Percentiles rank a stretch among this genome's conserved stretches.
Conservation (phyloP, 2,113 vertebrate species). For the Hirundichthys speculiger region DNA sequence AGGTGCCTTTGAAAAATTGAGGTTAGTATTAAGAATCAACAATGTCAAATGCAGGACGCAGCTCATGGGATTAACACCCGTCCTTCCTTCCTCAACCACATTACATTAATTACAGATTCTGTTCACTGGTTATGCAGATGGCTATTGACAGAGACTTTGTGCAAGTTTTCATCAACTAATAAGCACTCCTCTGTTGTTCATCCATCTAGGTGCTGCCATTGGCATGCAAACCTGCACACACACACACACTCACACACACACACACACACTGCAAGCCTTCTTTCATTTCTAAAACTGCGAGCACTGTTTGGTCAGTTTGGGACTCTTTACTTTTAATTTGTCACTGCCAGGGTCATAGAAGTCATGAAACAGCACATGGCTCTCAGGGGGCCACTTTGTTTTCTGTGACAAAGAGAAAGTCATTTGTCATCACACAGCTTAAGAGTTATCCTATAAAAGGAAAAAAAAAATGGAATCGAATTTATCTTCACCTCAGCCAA, state of each 20-base stretch:
- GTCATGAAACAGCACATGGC: conserved; percentile 54
- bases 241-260: conserved; percentile 2
- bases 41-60: conserved; percentile 51
- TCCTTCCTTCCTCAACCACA: conserved; percentile 49
- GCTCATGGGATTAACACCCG: conserved; percentile 58
- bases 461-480: conserved; percentile 68
- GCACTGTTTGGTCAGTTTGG: conserved; percentile 14
- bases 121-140: conserved; percentile 32
- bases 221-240: conserved; percentile 16
- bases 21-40: conserved; percentile 64
- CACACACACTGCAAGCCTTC: neutral
- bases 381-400: conserved; percentile 64
- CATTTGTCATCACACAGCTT: conserved; percentile 56
- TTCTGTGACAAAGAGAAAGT: conserved; percentile 55
- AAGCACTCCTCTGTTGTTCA: neutral
- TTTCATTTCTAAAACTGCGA: conserved; percentile 4
- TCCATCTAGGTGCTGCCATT: neutral
- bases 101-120: conserved; percentile 48
- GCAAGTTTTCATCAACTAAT: conserved; percentile 38
- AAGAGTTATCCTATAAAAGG: conserved; percentile 61
- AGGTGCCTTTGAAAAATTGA: conserved; percentile 66
- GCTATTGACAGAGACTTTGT: conserved; percentile 29
- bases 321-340: conserved; percentile 56
- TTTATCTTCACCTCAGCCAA: conserved; percentile 49
- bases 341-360: conserved; percentile 62